These are phyloP conservation scores for Cheirogaleus medius DNA, from an alignment of 2,113 vertebrate species.

Conservation along the genomic window DNA sequence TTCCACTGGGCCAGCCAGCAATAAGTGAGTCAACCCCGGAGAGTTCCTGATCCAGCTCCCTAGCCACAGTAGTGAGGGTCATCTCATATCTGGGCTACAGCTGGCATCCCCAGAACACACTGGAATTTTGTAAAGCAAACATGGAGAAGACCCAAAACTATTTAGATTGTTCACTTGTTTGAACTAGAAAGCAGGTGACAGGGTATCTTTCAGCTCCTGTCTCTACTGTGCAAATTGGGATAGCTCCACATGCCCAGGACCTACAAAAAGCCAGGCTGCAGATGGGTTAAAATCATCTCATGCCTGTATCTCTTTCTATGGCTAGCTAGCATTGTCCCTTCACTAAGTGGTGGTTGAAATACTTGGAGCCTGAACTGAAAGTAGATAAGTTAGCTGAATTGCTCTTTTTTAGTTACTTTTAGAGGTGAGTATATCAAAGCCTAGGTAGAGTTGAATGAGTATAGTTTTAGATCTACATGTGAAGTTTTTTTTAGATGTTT, in stretches of 20 bases:
- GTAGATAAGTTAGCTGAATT: background rate
- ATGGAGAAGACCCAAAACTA: background rate
- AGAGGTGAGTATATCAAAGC: background rate
- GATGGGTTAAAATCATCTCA: background rate
- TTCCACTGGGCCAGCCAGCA: slow-evolving; percentile 94
- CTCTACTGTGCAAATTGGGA: background rate
- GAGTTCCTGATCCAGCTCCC: background rate
- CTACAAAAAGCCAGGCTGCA: background rate
- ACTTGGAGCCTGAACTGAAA: background rate
- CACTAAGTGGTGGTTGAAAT: background rate
- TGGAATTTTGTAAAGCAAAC: slow-evolving; percentile 32
- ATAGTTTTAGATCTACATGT: background rate
- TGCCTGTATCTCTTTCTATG: background rate
- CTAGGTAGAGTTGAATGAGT: background rate
- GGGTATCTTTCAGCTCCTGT: background rate
- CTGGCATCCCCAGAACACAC: background rate
- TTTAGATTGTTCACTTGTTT: slow-evolving; percentile 10
- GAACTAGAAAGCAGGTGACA: background rate
- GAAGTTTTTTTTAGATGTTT: slow-evolving; percentile 26
- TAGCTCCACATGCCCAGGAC: background rate
- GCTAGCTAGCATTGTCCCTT: background rate
- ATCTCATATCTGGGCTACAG: background rate
- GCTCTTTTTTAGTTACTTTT: slow-evolving; percentile 9
- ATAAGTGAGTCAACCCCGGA: slow-evolving; percentile 90
- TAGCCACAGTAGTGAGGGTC: background rate